Evolutionary conservation across 2,888 invertebrate genomes (phyloP).

Genomic region (Xestia ashworthii): DNA sequence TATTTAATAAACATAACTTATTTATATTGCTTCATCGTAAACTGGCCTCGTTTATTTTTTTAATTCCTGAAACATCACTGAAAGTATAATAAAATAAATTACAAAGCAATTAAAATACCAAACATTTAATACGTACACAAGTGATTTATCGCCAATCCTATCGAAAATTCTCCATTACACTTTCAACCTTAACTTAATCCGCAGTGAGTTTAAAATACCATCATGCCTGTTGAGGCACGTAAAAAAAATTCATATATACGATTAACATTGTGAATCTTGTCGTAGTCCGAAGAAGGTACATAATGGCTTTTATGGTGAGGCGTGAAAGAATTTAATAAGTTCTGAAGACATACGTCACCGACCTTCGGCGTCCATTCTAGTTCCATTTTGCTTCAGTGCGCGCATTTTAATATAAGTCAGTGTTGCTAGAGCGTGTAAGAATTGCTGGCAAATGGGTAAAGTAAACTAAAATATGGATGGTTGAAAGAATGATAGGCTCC

Average conservation of each 20-base stretch:
- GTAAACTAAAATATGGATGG: too few relatives aligned
- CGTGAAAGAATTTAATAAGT: constrained; percentile 68
- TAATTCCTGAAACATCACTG: neutral
- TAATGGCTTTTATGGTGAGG: constrained; percentile 28
- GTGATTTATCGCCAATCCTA: constrained; percentile 11
- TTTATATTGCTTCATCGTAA: neutral
- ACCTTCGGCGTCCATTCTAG: constrained; percentile 74
- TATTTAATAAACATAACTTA: neutral
- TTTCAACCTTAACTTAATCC: neutral
- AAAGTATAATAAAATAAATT: constrained; percentile 13
- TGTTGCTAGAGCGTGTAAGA: constrained; percentile 66
- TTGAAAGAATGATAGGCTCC: neutral
- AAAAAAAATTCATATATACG: neutral
- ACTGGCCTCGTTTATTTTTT: neutral
- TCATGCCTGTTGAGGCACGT: neutral
- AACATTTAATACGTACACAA: constrained; percentile 30
- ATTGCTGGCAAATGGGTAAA: constrained; percentile 22
- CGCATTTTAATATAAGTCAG: constrained; percentile 70
- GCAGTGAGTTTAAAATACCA: constrained; percentile 1
- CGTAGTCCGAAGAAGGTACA: rapidly evolving
- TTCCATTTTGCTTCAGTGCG: constrained; percentile 68
- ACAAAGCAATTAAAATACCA: constrained; percentile 49
- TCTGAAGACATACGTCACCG: constrained; percentile 65
- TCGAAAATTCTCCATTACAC: neutral
- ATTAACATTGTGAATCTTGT: constrained; percentile 20